Percentiles rank a stretch among this genome's conserved stretches.
These are phyloP conservation scores for Syrista parreyssii DNA, from an alignment of 2,888 invertebrate species.

Conservation along the genomic window DNA sequence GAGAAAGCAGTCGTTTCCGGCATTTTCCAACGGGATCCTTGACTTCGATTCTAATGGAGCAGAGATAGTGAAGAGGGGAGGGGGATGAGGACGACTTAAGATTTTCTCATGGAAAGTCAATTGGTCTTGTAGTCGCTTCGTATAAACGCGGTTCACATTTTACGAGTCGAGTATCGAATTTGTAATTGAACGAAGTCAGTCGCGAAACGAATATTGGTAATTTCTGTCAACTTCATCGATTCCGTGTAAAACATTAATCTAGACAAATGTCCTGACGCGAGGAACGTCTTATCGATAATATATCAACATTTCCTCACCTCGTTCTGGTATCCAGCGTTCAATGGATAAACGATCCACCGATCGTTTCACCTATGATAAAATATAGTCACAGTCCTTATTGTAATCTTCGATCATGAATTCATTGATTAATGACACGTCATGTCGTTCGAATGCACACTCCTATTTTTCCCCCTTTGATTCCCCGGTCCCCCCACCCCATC, in stretches of 20 bases:
- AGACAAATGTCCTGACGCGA: neutral
- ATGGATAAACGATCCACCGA: neutral
- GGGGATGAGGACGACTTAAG: neutral
- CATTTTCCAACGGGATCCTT: too few relatives aligned
- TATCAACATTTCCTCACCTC: neutral
- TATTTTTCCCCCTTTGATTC: too few relatives aligned
- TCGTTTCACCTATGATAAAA: neutral
- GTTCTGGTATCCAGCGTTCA: neutral
- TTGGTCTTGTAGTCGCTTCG: neutral
- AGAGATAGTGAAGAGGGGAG: too few relatives aligned
- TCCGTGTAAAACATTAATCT: neutral
- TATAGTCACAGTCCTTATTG: neutral
- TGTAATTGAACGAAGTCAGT: neutral
- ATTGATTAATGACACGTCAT: neutral
- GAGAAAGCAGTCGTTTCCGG: too few relatives aligned
- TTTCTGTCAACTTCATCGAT: neutral
- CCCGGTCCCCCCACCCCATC: too few relatives aligned
- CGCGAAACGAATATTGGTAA: neutral
- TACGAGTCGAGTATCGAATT: neutral
- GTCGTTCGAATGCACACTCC: neutral
- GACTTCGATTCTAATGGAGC: neutral
- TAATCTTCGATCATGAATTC: neutral
- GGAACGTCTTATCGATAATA: neutral
- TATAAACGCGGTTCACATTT: neutral
- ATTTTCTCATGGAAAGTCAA: neutral